phyloP scores from a whole-genome alignment of 1,140 invertebrate genomes.

The Nylanderia fulva region DNA sequence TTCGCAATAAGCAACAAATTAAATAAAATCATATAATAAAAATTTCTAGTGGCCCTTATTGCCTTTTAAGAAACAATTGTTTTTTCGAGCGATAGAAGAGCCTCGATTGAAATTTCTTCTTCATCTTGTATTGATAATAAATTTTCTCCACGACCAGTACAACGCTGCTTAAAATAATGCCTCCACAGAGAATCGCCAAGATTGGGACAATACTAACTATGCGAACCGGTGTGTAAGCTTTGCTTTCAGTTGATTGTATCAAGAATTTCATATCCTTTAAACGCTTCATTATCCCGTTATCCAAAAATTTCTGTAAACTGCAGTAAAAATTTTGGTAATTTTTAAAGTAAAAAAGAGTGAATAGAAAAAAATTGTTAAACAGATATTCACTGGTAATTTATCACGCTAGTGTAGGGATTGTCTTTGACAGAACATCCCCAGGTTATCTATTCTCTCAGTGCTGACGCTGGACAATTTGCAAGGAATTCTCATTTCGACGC shows the following conservation, averaged over 20 bases:
- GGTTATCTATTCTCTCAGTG: conserved; percentile 38
- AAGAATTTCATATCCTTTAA: conserved; percentile 17
- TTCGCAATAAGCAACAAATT: no score
- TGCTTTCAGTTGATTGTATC: neutral
- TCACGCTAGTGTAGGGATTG: conserved; percentile 55
- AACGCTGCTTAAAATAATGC: neutral
- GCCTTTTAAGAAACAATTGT: neutral
- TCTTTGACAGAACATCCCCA: conserved; percentile 56
- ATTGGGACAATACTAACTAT: conserved; percentile 41
- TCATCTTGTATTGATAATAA: conserved; percentile 1
- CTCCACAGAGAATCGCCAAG: conserved; percentile 36
- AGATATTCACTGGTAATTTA: conserved; percentile 66
- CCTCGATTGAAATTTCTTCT: neutral
- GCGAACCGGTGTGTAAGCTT: conserved; percentile 26
- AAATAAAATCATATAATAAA: neutral
- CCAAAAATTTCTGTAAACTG: conserved; percentile 66
- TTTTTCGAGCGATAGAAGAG: neutral
- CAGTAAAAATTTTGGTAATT: conserved; percentile 5
- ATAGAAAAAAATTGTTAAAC: neutral
- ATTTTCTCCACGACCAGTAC: conserved; percentile 36
- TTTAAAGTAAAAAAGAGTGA: neutral
- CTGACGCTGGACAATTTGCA: conserved; percentile 47
- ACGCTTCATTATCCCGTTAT: conserved; percentile 42
- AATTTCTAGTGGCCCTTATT: neutral
- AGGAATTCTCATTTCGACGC: conserved; percentile 20